Base-by-base conservation (phyloP, 2,888 invertebrate species). In the Bruchidius siliquastri region DNA sequence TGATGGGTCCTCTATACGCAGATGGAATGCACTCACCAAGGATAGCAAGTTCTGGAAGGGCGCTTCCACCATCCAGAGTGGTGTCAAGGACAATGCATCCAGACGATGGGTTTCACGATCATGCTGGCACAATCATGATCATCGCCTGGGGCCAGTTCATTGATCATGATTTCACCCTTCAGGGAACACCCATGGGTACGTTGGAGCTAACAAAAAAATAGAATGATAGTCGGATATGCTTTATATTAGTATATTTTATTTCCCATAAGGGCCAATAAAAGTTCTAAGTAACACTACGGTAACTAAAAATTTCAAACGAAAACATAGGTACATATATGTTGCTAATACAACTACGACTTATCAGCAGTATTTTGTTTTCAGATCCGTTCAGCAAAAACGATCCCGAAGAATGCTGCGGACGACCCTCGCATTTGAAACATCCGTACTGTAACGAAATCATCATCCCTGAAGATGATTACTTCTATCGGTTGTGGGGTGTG, bases 141-240 rank as follows among this genome's bases (percentile, higher is more conserved):
- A 94, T 95, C 80, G 96, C 96, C 74, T 97, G 96, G 96, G 96
- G 96, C 81, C 96, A 96, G 87, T 96, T 96, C 87, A 95, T 96
- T 92, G 96, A 96, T 87, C 96, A 97, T 88, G 96, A 96, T 86
- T 95, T 94, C 82, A 96, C 96, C 4, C 90, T 96, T 67, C 96
- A 96, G 73, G 96, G 91, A 79, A 96, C 96, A 26, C 95, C 96
- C 69, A 88, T 96, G 77, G 96, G 96, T 96, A 88, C 87, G 87
- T 71, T 70, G 67, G n/a, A 2, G 20, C 13, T 22, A 8, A 4
- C 13, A 21, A 10, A 67, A 6, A 20, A n/a, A n/a, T 20, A 6
- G n/a, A 10, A 20, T 67, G 2, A n/a, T n/a, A n/a, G n/a, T n/a
- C n/a, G 10, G 21, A 21, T 21, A 6, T 67, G 10, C 2, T 20